phyloP scores from a whole-genome alignment of 2,113 vertebrate genomes.

The Heterocephalus glaber region DNA sequence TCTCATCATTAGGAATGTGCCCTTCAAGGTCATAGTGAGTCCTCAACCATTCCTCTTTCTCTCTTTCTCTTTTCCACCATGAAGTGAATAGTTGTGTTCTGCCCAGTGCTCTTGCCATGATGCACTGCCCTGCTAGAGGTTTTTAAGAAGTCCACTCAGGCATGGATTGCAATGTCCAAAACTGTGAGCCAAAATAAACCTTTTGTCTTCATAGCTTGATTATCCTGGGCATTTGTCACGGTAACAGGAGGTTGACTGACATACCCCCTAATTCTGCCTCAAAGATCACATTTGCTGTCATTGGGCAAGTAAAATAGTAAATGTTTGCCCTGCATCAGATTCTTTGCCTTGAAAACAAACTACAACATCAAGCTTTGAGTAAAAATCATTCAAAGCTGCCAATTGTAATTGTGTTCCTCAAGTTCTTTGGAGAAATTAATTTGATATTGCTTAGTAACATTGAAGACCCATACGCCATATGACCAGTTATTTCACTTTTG shows the following conservation, averaged over 20 bases:
- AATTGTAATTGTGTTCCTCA: slow-evolving; percentile 75
- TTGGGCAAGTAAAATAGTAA: slow-evolving; percentile 79
- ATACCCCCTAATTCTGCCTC: slow-evolving; percentile 51
- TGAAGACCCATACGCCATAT: not conserved
- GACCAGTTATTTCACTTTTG: not conserved
- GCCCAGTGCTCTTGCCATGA: too few species aligned
- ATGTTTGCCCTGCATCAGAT: slow-evolving; percentile 76
- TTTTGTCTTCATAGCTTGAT: too few species aligned
- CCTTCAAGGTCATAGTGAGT: not conserved
- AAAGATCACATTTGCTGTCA: slow-evolving; percentile 82
- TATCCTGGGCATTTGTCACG: too few species aligned
- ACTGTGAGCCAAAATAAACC: too few species aligned
- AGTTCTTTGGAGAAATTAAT: slow-evolving; percentile 44
- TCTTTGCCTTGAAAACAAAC: slow-evolving; percentile 81
- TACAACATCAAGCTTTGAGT: slow-evolving; percentile 83
- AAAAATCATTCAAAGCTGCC: slow-evolving; percentile 83
- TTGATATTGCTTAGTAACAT: not conserved
- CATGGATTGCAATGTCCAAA: not conserved
- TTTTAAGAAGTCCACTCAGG: not conserved
- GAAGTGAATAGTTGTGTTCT: too few species aligned
- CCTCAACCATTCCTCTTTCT: too few species aligned
- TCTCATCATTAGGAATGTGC: too few species aligned
- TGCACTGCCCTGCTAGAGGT: not conserved
- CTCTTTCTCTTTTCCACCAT: too few species aligned
- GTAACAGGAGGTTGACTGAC: not conserved